Base-by-base conservation (phyloP, 2,113 vertebrate species). In the Lasiurus borealis region DNA sequence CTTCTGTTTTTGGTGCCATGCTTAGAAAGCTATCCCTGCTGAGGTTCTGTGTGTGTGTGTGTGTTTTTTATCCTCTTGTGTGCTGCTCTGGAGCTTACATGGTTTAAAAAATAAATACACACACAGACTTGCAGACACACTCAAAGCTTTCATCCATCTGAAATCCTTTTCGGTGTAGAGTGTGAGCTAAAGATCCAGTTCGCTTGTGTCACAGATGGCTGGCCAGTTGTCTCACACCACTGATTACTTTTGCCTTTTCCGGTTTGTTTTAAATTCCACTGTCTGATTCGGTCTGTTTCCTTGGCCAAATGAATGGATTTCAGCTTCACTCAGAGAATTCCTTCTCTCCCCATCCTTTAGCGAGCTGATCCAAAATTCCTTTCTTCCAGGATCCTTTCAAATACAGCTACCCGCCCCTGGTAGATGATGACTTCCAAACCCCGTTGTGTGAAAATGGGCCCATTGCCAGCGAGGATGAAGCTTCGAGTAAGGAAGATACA, bases 371-470 rank as follows among this genome's bases (percentile, higher is more conserved):
- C 75, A 54, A 90, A 89, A 93, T 57, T 77, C 21, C 21, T 36
- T 96, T 50, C 23, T 97, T 97, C 75, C 88, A 99, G 99, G 99
- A 99, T 97, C 97, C 99, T 75, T 99, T 99, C 97, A 99, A 99
- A 93, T 99, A 99, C 72, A 99, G 98, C 97, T 99, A 99, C 91
- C 99, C 99, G n/a, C 99, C 99, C 9, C 98, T 99, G 57, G 99
- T 99, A 15, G 99, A 99, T 46, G 99, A 99, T 94, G 99, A 99
- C 94, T 99, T 99, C 98, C 99, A 99, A 98, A 99, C 99, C 3
- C 99, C 99, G 18, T 96, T 99, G 82, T 98, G 98, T 98, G 99
- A 99, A 97, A 99, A 99, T 48, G 99, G 99, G 18, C 99, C 99
- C 1, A 98, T 99, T 81, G 96, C 98, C 57, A 99, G 99, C 71